Conservation (phyloP, 2,888 invertebrate genomes). For the Julus scandinavius region DNA sequence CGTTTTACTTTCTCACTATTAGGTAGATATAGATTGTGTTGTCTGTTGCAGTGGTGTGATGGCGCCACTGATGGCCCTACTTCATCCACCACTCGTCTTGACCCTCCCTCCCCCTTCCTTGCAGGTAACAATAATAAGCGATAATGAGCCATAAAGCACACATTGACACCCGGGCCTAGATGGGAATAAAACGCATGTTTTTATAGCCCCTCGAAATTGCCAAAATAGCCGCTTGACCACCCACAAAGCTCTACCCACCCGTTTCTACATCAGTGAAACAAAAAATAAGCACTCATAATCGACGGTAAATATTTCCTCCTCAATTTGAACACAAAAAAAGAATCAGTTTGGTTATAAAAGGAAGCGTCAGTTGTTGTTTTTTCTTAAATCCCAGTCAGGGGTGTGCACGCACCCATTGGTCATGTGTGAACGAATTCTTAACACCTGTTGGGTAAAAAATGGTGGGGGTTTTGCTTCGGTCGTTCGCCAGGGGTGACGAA, state of each 20-base stretch:
- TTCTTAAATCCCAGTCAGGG: conserved; percentile 6
- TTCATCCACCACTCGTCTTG: not conserved
- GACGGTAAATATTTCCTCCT: conserved; percentile 34
- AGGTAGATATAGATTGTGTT: not conserved
- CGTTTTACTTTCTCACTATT: too few relatives aligned
- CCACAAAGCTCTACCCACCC: conserved; percentile 19
- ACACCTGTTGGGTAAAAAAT: conserved; percentile 24
- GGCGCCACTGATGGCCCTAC: not conserved
- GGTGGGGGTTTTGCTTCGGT: not conserved
- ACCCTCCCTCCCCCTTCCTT: not conserved
- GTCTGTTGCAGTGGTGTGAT: not conserved
- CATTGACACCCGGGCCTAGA: conserved; percentile 26
- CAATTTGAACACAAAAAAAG: not conserved
- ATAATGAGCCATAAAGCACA: conserved; percentile 31
- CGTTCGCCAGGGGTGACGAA: conserved; percentile 20
- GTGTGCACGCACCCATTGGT: not conserved
- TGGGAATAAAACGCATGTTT: not conserved
- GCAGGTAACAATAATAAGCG: not conserved
- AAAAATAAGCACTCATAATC: conserved; percentile 18
- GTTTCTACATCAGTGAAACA: not conserved
- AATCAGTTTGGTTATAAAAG: not conserved
- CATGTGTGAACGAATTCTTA: conserved; percentile 38
- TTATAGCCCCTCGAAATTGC: conserved; percentile 22
- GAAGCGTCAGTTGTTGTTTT: conserved; percentile 26
- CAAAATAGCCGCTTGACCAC: conserved; percentile 37